Evolutionary conservation across 2,888 invertebrate genomes (phyloP), one percentile per base, ranked within the genome.

Genomic region (Fragum whitleyi): DNA sequence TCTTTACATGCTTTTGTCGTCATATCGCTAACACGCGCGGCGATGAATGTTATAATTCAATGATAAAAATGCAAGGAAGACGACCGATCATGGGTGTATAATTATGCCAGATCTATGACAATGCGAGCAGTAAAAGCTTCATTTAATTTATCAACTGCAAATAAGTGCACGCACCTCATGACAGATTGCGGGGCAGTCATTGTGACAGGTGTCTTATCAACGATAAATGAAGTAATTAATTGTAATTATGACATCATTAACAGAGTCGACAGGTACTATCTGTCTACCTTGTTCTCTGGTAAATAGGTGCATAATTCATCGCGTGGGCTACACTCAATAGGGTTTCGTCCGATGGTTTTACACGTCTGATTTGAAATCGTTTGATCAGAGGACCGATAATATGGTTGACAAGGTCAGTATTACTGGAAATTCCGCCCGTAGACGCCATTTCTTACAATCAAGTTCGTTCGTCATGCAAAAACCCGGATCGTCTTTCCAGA

Each of bases 211-310:
- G 47, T 47, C 47, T 47, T 9, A 47, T 47, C 14, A 47, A 47
- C 47, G n/a, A 3, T 16, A n/a, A 47, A 47, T 47, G 47, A n/a
- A n/a, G 47, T 47, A 47, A 47, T 47, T 47, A 47, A 47, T 47
- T 47, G 47, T 47, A 47, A 47, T 47, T 47, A 47, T 47, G 47
- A n/a, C 47, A n/a, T 47, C 47, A 47, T 47, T 47, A 47, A 47
- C 2, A 36, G 47, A 47, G 14, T 3, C 14, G 47, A 47, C 47
- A 47, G 47, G 47, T 47, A 47, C 47, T 3, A 36, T 36, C 32
- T 36, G 47, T n/a, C 47, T 47, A 14, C 2, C 14, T 47, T 9
- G n/a, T 16, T 19, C 5, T 14, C 47, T n/a, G 47, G 5, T 5
- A 47, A 47, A 47, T 47, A 19, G n/a, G 47, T 47, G 47, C 47